Base-by-base conservation (phyloP, 2,797 vertebrate species). In the Tadarida brasiliensis region DNA sequence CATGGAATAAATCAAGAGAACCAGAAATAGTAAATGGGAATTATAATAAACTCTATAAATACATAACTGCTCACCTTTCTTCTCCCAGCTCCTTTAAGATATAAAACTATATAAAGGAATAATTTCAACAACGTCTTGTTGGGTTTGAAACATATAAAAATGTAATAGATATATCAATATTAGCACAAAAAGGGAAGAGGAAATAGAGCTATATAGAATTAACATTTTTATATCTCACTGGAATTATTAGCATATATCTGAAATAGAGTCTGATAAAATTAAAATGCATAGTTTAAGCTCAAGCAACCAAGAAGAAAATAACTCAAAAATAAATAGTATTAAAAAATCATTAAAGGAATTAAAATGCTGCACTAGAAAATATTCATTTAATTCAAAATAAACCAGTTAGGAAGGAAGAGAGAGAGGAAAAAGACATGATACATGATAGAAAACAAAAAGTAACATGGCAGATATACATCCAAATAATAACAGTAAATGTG, bases 291-390 rank as follows among this genome's bases (percentile, higher is more conserved):
- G 77, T 87, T 93, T 91, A 82, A 80, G 44, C 5, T 14, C 24
- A 70, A 77, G 20, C 5, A 71, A 87, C 22, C 35, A 71, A 20
- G 83, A 67, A 57, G 28, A 90, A 88, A 89, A 78, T 30, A 51
- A 63, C 11, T 88, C 2, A 78, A 89, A 61, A 85, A 61, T 35
- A 67, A 59, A n/a, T 65, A 67, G 44, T 81, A 57, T 85, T 85
- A 89, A 26, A 71, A 24, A 59, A 24, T 24, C 68, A 67, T 74
- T 70, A 49, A 39, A 91, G 35, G 15, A 67, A 86, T 68, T 76
- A 87, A 93, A 67, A 85, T 90, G 33, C 17, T 89, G 81, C 44
- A 92, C 2, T 81, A 81, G 22, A 77, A 77, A 91, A 92, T 81
- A 70, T 76, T 82, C 39, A 59, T 44, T 68, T 59, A 80, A 86